These are phyloP conservation scores for Brachyalestes nurse DNA, from an alignment of 2,797 vertebrate species.

Conservation along the genomic window DNA sequence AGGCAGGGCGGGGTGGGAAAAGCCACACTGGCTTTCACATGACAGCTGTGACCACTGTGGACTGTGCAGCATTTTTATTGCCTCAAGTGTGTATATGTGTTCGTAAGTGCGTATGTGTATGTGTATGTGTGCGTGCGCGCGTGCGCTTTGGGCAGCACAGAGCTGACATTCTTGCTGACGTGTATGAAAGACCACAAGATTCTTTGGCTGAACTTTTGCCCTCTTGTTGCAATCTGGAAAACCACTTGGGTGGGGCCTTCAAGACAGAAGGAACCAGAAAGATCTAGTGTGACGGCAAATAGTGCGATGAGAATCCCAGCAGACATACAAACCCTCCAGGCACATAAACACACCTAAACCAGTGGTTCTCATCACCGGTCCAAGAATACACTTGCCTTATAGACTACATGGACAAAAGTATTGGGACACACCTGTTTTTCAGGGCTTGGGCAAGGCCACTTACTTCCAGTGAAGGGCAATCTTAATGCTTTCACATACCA, in stretches of 20 bases:
- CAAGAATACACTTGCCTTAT: not conserved
- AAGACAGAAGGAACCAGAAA: slow-evolving; percentile 54
- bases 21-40: slow-evolving; percentile 63
- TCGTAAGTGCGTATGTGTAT: not conserved
- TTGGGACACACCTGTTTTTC: too few species aligned
- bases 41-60: slow-evolving; percentile 69
- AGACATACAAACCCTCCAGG: slow-evolving; percentile 11
- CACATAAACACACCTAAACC: slow-evolving; percentile 14
- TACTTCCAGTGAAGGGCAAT: too few species aligned
- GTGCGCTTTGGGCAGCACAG: slow-evolving; percentile 53
- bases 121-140: slow-evolving; percentile 24
- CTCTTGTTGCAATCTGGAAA: slow-evolving; percentile 64
- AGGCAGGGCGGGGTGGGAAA: slow-evolving; percentile 63
- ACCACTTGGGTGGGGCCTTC: slow-evolving; percentile 58
- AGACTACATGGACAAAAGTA: too few species aligned
- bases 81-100: slow-evolving; percentile 36
- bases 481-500: too few species aligned
- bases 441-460: too few species aligned
- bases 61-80: slow-evolving; percentile 61
- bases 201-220: slow-evolving; percentile 77
- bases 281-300: slow-evolving; percentile 27
- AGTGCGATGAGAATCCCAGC: slow-evolving; percentile 35
- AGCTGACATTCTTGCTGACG: slow-evolving; percentile 72
- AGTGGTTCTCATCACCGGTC: not conserved
- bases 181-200: slow-evolving; percentile 74